phyloP scores from a whole-genome alignment of 1,140 invertebrate species.

The Hypothenemus hampei region DNA sequence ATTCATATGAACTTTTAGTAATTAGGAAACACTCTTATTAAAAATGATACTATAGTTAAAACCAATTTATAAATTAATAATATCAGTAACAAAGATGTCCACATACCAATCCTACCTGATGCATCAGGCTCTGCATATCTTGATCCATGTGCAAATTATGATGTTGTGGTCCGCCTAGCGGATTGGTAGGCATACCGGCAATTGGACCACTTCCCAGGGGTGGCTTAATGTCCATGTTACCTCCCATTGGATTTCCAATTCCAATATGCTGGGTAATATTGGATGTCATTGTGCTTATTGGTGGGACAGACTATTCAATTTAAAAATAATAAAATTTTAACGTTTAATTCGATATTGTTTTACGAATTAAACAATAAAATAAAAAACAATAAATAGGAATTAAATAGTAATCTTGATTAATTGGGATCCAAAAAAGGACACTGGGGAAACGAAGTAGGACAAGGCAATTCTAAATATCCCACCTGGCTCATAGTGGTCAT shows the following conservation, averaged over 20 bases:
- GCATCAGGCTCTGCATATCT: slow-evolving; percentile 42
- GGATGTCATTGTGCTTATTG: slow-evolving; percentile 3
- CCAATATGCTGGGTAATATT: slow-evolving; percentile 20
- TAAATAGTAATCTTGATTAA: no score
- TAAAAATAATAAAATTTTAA: not conserved
- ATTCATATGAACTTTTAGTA: no score
- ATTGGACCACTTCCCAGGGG: slow-evolving; percentile 25
- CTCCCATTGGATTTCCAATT: slow-evolving; percentile 24
- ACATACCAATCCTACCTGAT: slow-evolving; percentile 27
- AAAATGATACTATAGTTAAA: not conserved
- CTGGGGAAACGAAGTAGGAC: not conserved
- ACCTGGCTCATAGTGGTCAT: slow-evolving; percentile 36
- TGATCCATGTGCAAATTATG: slow-evolving; percentile 35
- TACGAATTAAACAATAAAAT: not conserved
- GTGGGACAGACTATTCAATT: not conserved
- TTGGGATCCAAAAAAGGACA: not conserved
- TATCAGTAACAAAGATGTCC: slow-evolving; percentile 15
- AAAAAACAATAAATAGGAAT: not conserved
- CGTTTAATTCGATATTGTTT: not conserved
- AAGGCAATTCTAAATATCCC: not conserved
- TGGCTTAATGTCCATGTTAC: slow-evolving; percentile 31
- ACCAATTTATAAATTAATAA: not conserved
- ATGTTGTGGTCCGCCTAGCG: slow-evolving; percentile 29
- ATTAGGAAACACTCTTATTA: no score
- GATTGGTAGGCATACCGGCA: slow-evolving; percentile 33